These are phyloP conservation scores for Coecobrya sp. DNA, from an alignment of 2,888 invertebrate genomes.

Conservation along the genomic window DNA sequence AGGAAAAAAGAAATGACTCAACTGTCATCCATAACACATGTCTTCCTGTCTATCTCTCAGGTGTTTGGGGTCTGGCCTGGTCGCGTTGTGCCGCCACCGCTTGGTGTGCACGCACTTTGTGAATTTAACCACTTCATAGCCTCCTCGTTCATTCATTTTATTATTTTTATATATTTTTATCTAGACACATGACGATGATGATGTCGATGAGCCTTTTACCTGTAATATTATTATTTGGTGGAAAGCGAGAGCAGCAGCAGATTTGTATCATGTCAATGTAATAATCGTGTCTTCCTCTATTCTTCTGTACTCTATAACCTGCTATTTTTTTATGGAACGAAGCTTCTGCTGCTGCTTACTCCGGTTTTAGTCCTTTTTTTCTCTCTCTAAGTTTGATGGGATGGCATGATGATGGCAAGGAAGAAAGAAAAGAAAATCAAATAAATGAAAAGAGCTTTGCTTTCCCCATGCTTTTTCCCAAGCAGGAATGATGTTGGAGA, in stretches of 20 bases:
- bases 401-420: neutral
- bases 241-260: slow-evolving; percentile 54
- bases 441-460: neutral
- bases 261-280: slow-evolving; percentile 74
- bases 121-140: slow-evolving; percentile 61
- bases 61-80: neutral
- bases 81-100: too few species aligned
- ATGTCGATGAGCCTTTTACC: neutral
- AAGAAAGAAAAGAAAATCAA: slow-evolving; percentile 10
- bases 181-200: neutral
- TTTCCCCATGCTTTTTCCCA: neutral
- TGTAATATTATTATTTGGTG: slow-evolving; percentile 58
- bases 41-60: slow-evolving; percentile 11
- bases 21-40: slow-evolving; percentile 70
- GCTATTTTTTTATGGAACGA: neutral
- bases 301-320: neutral
- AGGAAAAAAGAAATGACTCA: slow-evolving; percentile 56
- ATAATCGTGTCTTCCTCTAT: slow-evolving; percentile 66
- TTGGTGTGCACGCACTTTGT: slow-evolving; percentile 54
- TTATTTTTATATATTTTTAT: neutral
- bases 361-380: too few species aligned
- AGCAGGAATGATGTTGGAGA: neutral
- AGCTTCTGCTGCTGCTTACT: neutral
- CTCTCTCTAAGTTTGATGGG: neutral
- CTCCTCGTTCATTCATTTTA: slow-evolving; percentile 1